Evolutionary conservation across 2,888 invertebrate species (phyloP).

Genomic region (Agrotis ipsilon): DNA sequence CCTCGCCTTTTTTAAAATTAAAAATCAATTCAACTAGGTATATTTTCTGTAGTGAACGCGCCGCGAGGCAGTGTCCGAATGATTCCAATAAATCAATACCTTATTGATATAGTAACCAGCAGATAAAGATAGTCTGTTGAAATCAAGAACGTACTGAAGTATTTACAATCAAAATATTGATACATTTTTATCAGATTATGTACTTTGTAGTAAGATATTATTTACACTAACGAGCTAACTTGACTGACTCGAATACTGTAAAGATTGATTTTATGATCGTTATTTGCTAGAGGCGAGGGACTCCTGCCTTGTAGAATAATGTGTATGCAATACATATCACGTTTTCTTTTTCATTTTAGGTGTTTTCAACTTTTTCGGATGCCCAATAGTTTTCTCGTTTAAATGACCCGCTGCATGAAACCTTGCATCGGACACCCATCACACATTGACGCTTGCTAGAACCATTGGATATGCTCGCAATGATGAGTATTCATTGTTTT

Average conservation of each 20-base stretch:
- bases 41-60: constrained; percentile 11
- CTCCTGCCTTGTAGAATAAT: constrained; percentile 66
- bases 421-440: constrained; percentile 80
- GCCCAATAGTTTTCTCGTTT: constrained; percentile 91
- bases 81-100: constrained; percentile 8
- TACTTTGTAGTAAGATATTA: constrained; percentile 12
- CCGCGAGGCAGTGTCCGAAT: constrained; percentile 11
- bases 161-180: constrained; percentile 40
- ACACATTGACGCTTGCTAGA: constrained; percentile 86
- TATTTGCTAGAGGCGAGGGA: constrained; percentile 69
- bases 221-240: constrained; percentile 10
- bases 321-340: constrained; percentile 85
- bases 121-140: constrained; percentile 15
- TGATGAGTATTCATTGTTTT: constrained; percentile 90
- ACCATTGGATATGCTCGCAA: constrained; percentile 88
- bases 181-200: constrained; percentile 34
- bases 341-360: constrained; percentile 91
- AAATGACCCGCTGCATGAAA: constrained; percentile 89
- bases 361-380: constrained; percentile 91
- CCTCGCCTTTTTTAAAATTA: constrained; percentile 67
- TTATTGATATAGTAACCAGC: constrained; percentile 13
- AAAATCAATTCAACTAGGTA: not conserved
- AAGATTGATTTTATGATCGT: not conserved
- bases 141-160: constrained; percentile 19
- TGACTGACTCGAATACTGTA: not conserved